A percentile compares a stretch with the other conserved stretches of the same genome.
These are phyloP conservation scores for Axea sp. DNA, from an alignment of 2,888 invertebrate species.

Conservation along the genomic window DNA sequence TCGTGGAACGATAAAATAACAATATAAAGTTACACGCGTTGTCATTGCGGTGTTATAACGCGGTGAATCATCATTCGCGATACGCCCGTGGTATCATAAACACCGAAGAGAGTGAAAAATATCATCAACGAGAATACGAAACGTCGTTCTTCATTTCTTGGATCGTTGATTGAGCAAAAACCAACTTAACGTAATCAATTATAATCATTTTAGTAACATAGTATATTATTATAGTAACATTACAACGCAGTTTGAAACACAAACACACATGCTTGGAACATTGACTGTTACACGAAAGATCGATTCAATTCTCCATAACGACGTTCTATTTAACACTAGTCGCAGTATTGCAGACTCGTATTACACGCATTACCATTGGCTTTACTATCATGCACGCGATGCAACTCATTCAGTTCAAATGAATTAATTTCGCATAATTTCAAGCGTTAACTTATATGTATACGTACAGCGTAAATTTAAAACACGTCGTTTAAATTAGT, in stretches of 20 bases:
- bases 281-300: slow-evolving; percentile 57
- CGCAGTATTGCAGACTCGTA: slow-evolving; percentile 37
- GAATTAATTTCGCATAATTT: slow-evolving; percentile 60
- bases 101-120: not conserved
- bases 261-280: slow-evolving; percentile 34
- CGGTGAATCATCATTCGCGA: slow-evolving; percentile 3
- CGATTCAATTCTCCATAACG: slow-evolving; percentile 61
- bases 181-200: slow-evolving; percentile 28
- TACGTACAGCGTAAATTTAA: slow-evolving; percentile 9
- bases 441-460: slow-evolving; percentile 7
- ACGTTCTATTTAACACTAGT: slow-evolving; percentile 56
- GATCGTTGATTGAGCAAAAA: slow-evolving; percentile 3
- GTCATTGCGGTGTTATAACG: too few species aligned
- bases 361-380: slow-evolving; percentile 53
- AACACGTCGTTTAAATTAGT: slow-evolving; percentile 21
- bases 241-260: slow-evolving; percentile 3
- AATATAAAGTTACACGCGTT: too few species aligned
- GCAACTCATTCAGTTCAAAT: slow-evolving; percentile 47
- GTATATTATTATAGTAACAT: slow-evolving; percentile 18
- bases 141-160: not conserved
- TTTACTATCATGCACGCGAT: slow-evolving; percentile 55
- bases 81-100: slow-evolving; percentile 3
- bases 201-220: too few species aligned
- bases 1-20: not conserved
- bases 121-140: too few species aligned